Conservation (phyloP, 2,888 invertebrate species). For the Drosophila atripex region DNA sequence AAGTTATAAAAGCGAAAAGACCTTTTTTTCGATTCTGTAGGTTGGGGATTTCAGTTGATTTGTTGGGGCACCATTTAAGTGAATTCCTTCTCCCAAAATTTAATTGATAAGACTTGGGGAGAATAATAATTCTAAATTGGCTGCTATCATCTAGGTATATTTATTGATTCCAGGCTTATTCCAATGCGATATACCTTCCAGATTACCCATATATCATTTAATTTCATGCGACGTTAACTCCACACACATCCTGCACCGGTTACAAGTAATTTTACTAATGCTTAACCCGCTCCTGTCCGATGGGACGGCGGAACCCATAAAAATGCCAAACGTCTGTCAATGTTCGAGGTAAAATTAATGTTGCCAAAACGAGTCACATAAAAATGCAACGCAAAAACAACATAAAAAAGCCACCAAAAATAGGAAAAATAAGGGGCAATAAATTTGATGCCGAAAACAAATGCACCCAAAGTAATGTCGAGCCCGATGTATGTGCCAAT, state of each 20-base stretch:
- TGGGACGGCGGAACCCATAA: slow-evolving; percentile 47
- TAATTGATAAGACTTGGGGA: slow-evolving; percentile 24
- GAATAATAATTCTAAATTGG: background rate
- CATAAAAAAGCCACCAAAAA: slow-evolving; percentile 72
- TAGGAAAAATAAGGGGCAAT: slow-evolving; percentile 51
- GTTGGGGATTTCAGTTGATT: slow-evolving; percentile 55
- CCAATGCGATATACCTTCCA: background rate
- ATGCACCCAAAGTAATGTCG: slow-evolving; percentile 36
- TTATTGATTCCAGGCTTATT: background rate
- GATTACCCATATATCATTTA: slow-evolving; percentile 59
- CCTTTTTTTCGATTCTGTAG: slow-evolving; percentile 30
- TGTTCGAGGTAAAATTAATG: slow-evolving; percentile 61
- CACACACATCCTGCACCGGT: slow-evolving; percentile 33
- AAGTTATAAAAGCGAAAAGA: slow-evolving; percentile 63
- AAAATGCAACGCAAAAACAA: slow-evolving; percentile 76
- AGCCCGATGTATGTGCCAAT: slow-evolving; percentile 18
- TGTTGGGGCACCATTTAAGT: slow-evolving; percentile 44
- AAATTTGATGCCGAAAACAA: slow-evolving; percentile 62
- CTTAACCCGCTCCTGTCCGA: slow-evolving; percentile 31
- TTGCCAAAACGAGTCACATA: slow-evolving; percentile 48
- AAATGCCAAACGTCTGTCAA: slow-evolving; percentile 76
- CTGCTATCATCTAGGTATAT: background rate
- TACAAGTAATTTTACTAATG: slow-evolving; percentile 72
- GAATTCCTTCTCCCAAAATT: slow-evolving; percentile 38
- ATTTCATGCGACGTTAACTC: slow-evolving; percentile 59